Conservation (phyloP, 2,888 invertebrate genomes). For the Perizoma flavofasciatum region DNA sequence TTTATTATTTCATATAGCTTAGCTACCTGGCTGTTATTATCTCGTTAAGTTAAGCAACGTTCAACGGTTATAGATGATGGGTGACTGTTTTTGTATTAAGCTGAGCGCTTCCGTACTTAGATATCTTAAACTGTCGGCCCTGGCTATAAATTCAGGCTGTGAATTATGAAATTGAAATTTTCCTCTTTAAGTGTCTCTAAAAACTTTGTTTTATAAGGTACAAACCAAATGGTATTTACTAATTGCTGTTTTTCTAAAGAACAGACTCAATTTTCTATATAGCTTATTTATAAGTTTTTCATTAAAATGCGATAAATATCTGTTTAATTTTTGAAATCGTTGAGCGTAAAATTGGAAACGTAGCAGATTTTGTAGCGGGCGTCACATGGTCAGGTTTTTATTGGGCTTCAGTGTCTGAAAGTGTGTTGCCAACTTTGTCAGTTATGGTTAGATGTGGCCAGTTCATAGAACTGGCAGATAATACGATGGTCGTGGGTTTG, state of each 20-base stretch:
- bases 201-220: not conserved
- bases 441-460: constrained; percentile 4
- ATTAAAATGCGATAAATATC: constrained; percentile 30
- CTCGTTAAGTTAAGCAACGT: too few species aligned
- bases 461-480: not conserved
- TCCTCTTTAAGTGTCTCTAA: too few species aligned
- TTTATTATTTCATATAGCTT: too few species aligned
- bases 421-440: constrained; percentile 39
- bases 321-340: constrained; percentile 53
- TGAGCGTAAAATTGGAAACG: constrained; percentile 55
- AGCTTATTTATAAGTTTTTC: constrained; percentile 10
- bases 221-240: too few species aligned
- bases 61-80: too few species aligned
- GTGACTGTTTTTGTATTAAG: too few species aligned
- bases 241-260: not conserved
- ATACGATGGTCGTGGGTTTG: too few species aligned
- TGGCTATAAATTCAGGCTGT: too few species aligned
- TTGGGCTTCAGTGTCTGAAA: constrained; percentile 50
- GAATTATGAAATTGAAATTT: too few species aligned
- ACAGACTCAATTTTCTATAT: constrained; percentile 5
- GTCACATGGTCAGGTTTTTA: constrained; percentile 51
- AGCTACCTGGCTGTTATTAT: too few species aligned
- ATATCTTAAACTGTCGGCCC: too few species aligned
- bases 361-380: constrained; percentile 41
- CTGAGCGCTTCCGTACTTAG: too few species aligned